phyloP scores from a whole-genome alignment of 1,140 invertebrate species.

The Elysia chlorotica region DNA sequence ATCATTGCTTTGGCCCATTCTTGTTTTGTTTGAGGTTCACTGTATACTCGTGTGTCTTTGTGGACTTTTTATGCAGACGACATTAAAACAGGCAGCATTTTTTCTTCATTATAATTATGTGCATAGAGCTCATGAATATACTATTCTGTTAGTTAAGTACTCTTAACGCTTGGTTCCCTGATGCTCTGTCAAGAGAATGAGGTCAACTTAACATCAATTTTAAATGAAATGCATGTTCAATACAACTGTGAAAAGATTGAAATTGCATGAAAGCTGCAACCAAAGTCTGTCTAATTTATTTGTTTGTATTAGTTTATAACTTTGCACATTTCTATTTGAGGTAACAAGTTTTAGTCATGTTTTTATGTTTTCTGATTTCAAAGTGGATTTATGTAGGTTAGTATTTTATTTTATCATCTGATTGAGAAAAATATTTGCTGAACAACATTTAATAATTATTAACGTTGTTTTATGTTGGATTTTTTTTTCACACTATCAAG shows the following conservation, averaged over 20 bases:
- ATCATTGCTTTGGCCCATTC: too few relatives aligned
- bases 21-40: too few relatives aligned
- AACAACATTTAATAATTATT: too few relatives aligned
- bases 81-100: background rate
- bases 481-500: too few relatives aligned
- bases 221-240: background rate
- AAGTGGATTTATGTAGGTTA: too few relatives aligned
- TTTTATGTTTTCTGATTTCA: too few relatives aligned
- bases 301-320: background rate
- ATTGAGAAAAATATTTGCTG: too few relatives aligned
- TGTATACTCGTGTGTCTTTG: too few relatives aligned
- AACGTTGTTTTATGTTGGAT: too few relatives aligned
- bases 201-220: background rate
- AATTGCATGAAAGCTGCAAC: background rate
- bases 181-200: background rate
- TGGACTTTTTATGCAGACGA: background rate
- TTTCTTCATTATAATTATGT: background rate
- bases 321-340: background rate
- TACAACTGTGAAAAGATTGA: background rate
- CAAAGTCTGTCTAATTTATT: background rate
- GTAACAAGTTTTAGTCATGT: background rate
- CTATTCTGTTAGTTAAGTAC: background rate
- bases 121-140: background rate
- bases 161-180: background rate
- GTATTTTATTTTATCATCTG: too few relatives aligned